Conservation (phyloP, 2,113 vertebrate genomes). For the Thunnus thynnus region DNA sequence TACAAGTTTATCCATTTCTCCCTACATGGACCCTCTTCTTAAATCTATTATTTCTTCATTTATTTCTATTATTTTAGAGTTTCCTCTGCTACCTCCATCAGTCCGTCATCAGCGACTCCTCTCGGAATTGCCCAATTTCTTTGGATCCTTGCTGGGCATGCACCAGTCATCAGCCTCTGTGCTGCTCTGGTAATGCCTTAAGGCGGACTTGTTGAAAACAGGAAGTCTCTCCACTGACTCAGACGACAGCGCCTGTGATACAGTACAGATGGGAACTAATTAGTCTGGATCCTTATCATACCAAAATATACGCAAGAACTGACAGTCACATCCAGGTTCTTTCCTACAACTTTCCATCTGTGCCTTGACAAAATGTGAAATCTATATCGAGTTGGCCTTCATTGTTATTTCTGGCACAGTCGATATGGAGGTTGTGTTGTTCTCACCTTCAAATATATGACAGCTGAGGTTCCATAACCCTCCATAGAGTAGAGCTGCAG, state of each 20-base stretch:
- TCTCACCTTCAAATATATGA: slow-evolving; percentile 96
- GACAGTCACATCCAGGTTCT: not conserved
- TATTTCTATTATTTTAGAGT: not conserved
- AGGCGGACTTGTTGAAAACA: slow-evolving; percentile 96
- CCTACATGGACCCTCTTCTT: not conserved
- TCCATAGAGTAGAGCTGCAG: slow-evolving; percentile 97
- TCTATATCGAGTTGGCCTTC: too few species aligned
- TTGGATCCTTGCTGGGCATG: slow-evolving; percentile 93
- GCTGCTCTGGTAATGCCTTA: slow-evolving; percentile 92
- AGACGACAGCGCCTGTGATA: slow-evolving; percentile 91
- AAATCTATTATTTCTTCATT: not conserved
- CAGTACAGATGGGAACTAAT: slow-evolving; percentile 19
- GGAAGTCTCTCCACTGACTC: slow-evolving; percentile 97
- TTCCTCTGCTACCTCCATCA: not conserved
- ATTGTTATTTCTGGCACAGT: not conserved
- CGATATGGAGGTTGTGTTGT: not conserved
- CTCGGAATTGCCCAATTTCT: slow-evolving; percentile 87
- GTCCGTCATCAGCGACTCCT: slow-evolving; percentile 74
- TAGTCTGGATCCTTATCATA: slow-evolving; percentile 8
- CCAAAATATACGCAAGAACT: not conserved
- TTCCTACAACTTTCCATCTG: not conserved
- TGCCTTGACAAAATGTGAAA: not conserved
- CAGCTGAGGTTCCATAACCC: slow-evolving; percentile 94
- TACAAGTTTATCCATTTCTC: slow-evolving; percentile 22
- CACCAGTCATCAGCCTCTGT: slow-evolving; percentile 97